A percentile compares a stretch with the other conserved stretches of the same genome.
These are phyloP conservation scores for Meloidogyne hapla DNA, from an alignment of 1,140 invertebrate genomes.

Conservation along the genomic window DNA sequence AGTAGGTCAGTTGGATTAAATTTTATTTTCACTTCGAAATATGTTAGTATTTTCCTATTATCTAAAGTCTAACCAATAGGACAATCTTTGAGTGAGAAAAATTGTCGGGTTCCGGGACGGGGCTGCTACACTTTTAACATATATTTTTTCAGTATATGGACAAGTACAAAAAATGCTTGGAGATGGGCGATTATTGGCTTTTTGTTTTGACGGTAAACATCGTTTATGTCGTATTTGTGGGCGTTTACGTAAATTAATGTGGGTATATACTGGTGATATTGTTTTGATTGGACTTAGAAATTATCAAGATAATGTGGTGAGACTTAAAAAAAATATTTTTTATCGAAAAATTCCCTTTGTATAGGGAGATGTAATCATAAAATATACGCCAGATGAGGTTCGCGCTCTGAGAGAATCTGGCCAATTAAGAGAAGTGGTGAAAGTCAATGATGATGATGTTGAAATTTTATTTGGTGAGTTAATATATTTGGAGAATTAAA, in stretches of 20 bases:
- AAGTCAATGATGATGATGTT: conserved; percentile 59
- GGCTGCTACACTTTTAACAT: neutral
- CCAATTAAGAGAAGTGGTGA: conserved; percentile 86
- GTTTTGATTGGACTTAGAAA: conserved; percentile 90
- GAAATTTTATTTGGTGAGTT: conserved; percentile 63
- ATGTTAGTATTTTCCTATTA: no score
- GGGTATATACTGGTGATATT: conserved; percentile 98
- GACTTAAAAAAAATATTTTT: no score
- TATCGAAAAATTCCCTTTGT: no score
- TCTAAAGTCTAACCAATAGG: no score
- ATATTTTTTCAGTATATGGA: conserved; percentile 78
- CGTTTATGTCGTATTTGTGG: conserved; percentile 98
- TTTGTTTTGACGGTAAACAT: conserved; percentile 98
- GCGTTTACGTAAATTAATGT: conserved; percentile 89
- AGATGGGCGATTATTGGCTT: conserved; percentile 94
- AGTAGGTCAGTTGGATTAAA: no score
- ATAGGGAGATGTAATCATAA: conserved; percentile 92
- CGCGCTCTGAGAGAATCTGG: conserved; percentile 97
- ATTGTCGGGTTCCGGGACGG: no score
- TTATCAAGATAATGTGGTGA: conserved; percentile 92
- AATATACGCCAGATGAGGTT: conserved; percentile 98
- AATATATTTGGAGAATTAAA: conserved; percentile 21
- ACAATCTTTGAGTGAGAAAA: no score
- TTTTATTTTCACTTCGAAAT: no score
- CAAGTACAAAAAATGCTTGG: conserved; percentile 99